phyloP scores from a whole-genome alignment of 2,888 invertebrate species.

The Drosophila paracracens region DNA sequence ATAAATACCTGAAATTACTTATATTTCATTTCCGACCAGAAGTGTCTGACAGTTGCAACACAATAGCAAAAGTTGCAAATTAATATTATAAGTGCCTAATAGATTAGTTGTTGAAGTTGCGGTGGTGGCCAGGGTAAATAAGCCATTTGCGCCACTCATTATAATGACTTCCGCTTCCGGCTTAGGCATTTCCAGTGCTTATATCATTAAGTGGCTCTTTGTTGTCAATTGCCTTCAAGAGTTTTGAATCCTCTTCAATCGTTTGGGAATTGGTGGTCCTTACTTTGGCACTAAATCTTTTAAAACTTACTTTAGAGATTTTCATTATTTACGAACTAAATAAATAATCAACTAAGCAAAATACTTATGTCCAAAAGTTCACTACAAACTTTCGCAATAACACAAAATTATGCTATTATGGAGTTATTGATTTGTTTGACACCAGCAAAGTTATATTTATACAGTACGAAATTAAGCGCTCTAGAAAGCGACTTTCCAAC shows the following conservation, averaged over 20 bases:
- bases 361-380: not conserved
- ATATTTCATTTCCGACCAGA: conserved; percentile 11
- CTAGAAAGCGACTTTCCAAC: not conserved
- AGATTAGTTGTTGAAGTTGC: conserved; percentile 2
- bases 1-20: conserved; percentile 68
- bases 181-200: conserved; percentile 40
- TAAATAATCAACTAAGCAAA: conserved; percentile 14
- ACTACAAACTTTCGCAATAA: conserved; percentile 6
- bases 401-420: not conserved
- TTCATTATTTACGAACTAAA: conserved; percentile 13
- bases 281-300: conserved; percentile 25
- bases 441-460: not conserved
- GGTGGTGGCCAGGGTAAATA: conserved; percentile 5
- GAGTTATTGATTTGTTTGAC: not conserved
- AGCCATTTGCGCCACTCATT: conserved; percentile 56
- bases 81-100: conserved; percentile 52
- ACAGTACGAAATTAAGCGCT: not conserved
- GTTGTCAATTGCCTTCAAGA: conserved; percentile 28
- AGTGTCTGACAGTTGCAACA: not conserved
- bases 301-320: not conserved
- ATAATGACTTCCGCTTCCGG: conserved; percentile 65
- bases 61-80: conserved; percentile 55
- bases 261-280: conserved; percentile 41
- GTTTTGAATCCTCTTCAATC: conserved; percentile 34
- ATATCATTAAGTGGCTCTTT: conserved; percentile 71